Evolutionary conservation across 92 coral and sea anemone genomes (phyloP).

Genomic region (Porites cylindrica): DNA sequence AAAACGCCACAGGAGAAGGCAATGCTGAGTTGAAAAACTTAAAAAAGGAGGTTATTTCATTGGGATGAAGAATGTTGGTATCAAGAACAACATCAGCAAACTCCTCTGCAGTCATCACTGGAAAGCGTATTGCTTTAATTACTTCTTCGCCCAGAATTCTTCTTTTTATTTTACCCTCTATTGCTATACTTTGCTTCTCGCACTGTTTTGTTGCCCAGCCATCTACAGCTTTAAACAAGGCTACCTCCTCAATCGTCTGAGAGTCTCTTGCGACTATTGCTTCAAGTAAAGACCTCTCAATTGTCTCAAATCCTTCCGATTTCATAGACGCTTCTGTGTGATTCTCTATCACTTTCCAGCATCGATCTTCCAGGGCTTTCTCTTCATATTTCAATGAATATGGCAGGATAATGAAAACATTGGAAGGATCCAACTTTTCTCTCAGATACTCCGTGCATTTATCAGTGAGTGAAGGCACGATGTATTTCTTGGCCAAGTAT

Average conservation of each 20-base stretch:
- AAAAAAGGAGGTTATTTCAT: background rate
- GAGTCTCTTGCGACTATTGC: conserved; percentile 54
- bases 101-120: background rate
- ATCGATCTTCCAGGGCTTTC: conserved; percentile 58
- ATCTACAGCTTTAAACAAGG: conserved; percentile 62
- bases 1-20: background rate
- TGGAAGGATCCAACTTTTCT: conserved; percentile 61
- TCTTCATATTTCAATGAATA: conserved; percentile 67
- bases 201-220: conserved; percentile 71
- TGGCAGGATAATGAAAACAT: conserved; percentile 69
- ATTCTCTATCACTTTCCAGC: conserved; percentile 74
- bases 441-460: conserved; percentile 65
- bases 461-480: conserved; percentile 65
- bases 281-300: conserved; percentile 38
- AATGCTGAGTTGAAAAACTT: background rate
- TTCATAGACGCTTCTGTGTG: conserved; percentile 64
- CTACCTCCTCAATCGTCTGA: conserved; percentile 47
- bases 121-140: conserved; percentile 29
- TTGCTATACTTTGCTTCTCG: conserved; percentile 27
- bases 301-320: conserved; percentile 53
- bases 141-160: conserved; percentile 3
- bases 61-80: background rate
- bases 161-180: conserved; percentile 13
- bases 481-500: conserved; percentile 77
- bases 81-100: conserved; percentile 11